Percentiles rank a stretch among this genome's conserved stretches.
These are phyloP conservation scores for Bergia puertoricense DNA, from an alignment of 92 coral and sea anemone genomes.

Conservation along the genomic window DNA sequence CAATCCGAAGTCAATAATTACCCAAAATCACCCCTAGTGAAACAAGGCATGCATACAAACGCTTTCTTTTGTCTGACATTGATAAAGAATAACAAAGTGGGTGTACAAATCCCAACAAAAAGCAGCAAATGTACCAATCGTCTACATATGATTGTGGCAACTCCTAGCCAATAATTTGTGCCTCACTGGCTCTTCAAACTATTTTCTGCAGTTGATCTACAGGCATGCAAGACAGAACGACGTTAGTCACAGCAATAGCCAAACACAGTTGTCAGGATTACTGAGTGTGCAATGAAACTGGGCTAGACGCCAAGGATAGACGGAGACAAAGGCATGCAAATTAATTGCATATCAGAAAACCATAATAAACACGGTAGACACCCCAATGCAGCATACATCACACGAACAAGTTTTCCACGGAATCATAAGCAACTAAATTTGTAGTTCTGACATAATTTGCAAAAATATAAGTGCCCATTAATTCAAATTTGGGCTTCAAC, in stretches of 20 bases:
- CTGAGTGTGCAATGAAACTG: not conserved
- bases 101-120: constrained; percentile 1
- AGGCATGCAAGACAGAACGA: constrained; percentile 3
- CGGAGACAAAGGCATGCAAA: constrained; percentile 24
- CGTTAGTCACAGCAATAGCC: not conserved
- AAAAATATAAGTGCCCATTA: constrained; percentile 29
- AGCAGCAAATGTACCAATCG: constrained; percentile 18
- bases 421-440: not conserved
- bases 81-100: not conserved
- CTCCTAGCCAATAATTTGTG: not conserved
- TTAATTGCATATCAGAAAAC: constrained; percentile 7
- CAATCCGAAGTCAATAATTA: not conserved
- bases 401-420: not conserved
- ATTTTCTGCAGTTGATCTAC: constrained; percentile 9
- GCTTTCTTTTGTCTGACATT: not conserved
- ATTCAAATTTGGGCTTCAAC: constrained; percentile 29
- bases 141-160: not conserved
- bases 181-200: constrained; percentile 1
- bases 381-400: not conserved
- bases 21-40: not conserved
- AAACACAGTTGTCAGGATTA: not conserved
- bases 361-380: not conserved
- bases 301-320: not conserved
- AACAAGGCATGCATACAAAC: not conserved
- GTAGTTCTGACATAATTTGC: not conserved